Evolutionary conservation across 2,113 vertebrate genomes (phyloP).

Genomic region (Myanophis thanlyinensis): DNA sequence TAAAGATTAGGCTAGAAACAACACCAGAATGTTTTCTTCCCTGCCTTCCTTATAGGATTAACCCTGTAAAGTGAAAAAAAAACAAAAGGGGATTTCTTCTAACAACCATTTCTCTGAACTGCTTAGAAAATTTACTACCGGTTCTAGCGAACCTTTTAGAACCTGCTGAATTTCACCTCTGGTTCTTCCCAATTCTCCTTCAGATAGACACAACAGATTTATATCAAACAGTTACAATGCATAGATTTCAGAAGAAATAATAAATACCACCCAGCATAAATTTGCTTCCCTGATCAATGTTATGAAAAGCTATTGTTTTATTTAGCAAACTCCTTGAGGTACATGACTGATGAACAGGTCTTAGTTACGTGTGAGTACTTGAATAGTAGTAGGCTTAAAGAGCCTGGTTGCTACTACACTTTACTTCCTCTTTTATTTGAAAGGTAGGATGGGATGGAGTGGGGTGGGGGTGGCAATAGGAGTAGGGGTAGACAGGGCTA

Average conservation of each 20-base stretch:
- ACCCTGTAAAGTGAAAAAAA: too few species aligned
- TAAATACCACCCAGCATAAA: slow-evolving; percentile 19
- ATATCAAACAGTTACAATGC: not conserved
- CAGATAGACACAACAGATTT: not conserved
- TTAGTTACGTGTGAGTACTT: slow-evolving; percentile 14
- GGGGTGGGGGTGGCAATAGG: not conserved
- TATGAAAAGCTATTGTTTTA: slow-evolving; percentile 46
- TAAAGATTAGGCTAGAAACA: too few species aligned
- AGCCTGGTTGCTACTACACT: slow-evolving; percentile 11
- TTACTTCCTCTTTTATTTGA: not conserved
- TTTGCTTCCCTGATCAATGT: slow-evolving; percentile 47
- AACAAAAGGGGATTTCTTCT: too few species aligned
- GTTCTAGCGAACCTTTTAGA: too few species aligned
- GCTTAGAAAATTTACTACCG: too few species aligned
- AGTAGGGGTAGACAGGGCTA: not conserved
- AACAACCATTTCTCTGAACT: too few species aligned
- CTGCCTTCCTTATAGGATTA: too few species aligned
- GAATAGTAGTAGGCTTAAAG: slow-evolving; percentile 40
- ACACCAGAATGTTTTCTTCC: too few species aligned
- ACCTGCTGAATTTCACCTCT: too few species aligned
- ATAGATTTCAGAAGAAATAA: not conserved
- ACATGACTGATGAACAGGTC: slow-evolving; percentile 56
- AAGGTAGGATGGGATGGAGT: not conserved
- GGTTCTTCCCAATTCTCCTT: not conserved
- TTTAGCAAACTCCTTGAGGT: slow-evolving; percentile 53